A percentile compares a stretch with the other conserved stretches of the same genome.
Evolutionary conservation across 2,888 invertebrate genomes (phyloP).

Genomic region (Cactoblastis cactorum): DNA sequence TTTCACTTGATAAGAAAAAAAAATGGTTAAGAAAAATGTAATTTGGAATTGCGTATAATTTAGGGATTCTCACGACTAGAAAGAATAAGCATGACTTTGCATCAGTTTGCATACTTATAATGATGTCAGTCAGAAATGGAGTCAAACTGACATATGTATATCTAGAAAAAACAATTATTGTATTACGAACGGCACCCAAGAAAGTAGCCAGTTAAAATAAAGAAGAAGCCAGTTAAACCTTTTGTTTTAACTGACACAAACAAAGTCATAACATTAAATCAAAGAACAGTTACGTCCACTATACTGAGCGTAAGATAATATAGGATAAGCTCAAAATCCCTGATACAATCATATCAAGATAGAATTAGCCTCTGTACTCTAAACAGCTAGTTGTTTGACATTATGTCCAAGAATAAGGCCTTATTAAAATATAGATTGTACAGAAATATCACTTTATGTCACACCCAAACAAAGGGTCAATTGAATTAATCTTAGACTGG

Average conservation of each 20-base stretch:
- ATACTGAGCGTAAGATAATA: not conserved
- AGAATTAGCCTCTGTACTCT: not conserved
- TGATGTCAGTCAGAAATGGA: too few relatives aligned
- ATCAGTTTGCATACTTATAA: too few relatives aligned
- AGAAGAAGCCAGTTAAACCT: not conserved
- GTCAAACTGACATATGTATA: too few relatives aligned
- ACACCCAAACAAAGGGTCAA: too few relatives aligned
- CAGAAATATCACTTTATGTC: not conserved
- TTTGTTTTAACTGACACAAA: not conserved
- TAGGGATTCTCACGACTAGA: too few relatives aligned
- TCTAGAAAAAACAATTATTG: too few relatives aligned
- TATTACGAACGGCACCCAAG: too few relatives aligned
- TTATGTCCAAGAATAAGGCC: not conserved
- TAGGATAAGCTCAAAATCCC: not conserved
- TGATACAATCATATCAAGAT: slow-evolving; percentile 4
- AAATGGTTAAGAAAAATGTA: too few relatives aligned
- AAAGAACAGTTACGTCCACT: not conserved
- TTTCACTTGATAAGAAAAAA: too few relatives aligned
- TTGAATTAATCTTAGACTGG: too few relatives aligned
- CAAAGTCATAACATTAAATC: not conserved
- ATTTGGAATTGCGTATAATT: not conserved
- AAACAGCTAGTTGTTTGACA: slow-evolving; percentile 2
- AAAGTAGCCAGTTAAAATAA: too few relatives aligned
- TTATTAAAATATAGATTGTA: not conserved
- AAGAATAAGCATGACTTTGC: too few relatives aligned